A percentile compares a stretch with the other conserved stretches of the same genome.
phyloP scores from a whole-genome alignment of 2,797 vertebrate species.

The Poeciliopsis infans region DNA sequence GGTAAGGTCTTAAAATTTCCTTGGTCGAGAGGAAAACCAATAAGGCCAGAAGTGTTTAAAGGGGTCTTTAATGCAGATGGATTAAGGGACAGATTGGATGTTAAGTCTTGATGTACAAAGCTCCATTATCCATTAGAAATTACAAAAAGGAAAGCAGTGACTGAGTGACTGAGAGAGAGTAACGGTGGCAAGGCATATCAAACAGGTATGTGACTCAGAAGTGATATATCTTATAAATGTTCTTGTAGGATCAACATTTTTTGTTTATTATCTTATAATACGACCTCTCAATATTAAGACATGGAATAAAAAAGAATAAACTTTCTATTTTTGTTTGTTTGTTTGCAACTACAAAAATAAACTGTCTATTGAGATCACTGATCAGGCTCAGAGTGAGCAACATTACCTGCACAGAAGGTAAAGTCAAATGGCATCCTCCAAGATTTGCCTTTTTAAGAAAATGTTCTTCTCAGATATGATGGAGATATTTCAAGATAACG shows the following conservation, averaged over 20 bases:
- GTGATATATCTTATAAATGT: background rate
- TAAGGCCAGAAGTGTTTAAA: background rate
- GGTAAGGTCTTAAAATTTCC: background rate
- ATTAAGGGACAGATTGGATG: background rate
- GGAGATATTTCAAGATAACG: background rate
- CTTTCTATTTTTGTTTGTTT: no score
- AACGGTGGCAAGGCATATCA: background rate
- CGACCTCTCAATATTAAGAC: no score
- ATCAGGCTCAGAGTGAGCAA: background rate
- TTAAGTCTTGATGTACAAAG: background rate
- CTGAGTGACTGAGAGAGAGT: background rate
- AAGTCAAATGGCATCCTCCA: background rate
- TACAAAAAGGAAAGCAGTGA: background rate
- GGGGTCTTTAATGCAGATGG: background rate
- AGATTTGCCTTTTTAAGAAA: background rate
- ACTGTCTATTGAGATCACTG: background rate
- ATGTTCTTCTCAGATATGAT: background rate
- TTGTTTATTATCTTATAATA: background rate
- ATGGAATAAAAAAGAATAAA: no score
- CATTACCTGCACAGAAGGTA: background rate
- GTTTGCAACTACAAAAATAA: no score
- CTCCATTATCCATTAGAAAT: background rate
- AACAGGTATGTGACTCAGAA: background rate
- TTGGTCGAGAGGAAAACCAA: background rate
- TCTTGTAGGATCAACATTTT: background rate